Conservation (phyloP, 2,888 invertebrate genomes). For the Gymnoscelis rufifasciata region DNA sequence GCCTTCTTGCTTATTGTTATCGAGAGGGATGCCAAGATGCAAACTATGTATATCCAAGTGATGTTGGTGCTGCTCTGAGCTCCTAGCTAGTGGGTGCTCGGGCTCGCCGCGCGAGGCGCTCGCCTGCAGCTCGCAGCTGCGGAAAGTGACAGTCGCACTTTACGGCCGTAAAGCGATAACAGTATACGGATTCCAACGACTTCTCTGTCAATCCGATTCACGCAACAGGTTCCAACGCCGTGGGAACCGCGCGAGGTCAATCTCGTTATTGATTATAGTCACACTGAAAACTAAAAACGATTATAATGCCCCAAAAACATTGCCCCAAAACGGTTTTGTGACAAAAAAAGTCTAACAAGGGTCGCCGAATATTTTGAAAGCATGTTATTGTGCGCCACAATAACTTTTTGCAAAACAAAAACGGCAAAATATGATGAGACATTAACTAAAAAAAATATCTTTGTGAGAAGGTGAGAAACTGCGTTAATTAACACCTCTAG, state of each 20-base stretch:
- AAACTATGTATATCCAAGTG: no score
- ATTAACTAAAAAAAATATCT: slow-evolving; percentile 49
- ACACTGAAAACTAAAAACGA: background rate
- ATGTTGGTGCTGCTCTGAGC: no score
- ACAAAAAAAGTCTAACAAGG: slow-evolving; percentile 5
- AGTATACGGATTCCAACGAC: slow-evolving; percentile 16
- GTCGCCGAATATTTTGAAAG: slow-evolving; percentile 18
- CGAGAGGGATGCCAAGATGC: no score
- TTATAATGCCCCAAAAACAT: background rate
- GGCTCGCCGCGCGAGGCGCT: no score
- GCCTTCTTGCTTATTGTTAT: no score
- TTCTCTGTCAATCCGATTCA: slow-evolving; percentile 11
- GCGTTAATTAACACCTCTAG: slow-evolving; percentile 65
- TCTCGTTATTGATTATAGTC: background rate
- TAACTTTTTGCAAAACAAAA: slow-evolving; percentile 18
- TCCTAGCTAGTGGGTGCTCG: no score
- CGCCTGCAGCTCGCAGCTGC: no score
- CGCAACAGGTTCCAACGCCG: slow-evolving; percentile 18
- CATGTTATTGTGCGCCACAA: slow-evolving; percentile 11
- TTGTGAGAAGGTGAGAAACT: slow-evolving; percentile 74
- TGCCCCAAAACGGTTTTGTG: background rate
- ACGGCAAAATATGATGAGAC: slow-evolving; percentile 34
- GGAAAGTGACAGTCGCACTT: slow-evolving; percentile 16
- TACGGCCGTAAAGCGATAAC: slow-evolving; percentile 15
- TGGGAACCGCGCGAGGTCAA: slow-evolving; percentile 11